A percentile compares a stretch with the other conserved stretches of the same genome.
These are phyloP conservation scores for Paradoxurus hermaphroditus DNA, from an alignment of 2,113 vertebrate genomes.

Conservation along the genomic window DNA sequence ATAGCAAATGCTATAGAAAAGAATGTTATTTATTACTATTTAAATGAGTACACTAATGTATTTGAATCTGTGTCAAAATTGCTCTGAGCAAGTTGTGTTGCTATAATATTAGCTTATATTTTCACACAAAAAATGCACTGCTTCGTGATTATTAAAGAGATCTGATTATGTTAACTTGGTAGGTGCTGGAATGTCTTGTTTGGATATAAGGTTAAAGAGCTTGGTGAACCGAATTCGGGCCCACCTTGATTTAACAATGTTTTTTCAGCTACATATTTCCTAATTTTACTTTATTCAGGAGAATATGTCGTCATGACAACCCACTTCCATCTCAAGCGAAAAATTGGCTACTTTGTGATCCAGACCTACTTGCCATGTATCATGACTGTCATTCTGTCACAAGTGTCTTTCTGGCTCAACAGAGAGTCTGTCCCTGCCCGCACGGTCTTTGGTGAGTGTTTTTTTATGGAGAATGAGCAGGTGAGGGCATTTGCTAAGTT, in stretches of 20 bases:
- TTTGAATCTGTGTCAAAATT: neutral
- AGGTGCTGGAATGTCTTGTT: neutral
- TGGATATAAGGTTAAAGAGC: neutral
- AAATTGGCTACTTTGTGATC: constrained; percentile 99
- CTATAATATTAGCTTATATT: neutral
- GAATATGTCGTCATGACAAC: constrained; percentile 99
- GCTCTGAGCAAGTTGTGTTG: neutral
- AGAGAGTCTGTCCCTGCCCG: constrained; percentile 97
- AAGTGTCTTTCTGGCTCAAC: constrained; percentile 99
- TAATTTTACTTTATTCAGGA: constrained; percentile 83
- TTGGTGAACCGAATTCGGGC: neutral
- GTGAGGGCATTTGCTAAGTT: neutral
- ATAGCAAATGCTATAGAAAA: neutral
- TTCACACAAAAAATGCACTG: neutral
- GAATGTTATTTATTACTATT: neutral
- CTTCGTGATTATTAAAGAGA: neutral
- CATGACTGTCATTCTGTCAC: constrained; percentile 99
- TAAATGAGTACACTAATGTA: neutral
- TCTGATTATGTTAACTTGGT: neutral
- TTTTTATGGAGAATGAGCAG: neutral
- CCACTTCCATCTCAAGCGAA: constrained; percentile 98
- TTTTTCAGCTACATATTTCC: neutral
- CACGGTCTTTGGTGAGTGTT: constrained; percentile 95
- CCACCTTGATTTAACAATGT: neutral
- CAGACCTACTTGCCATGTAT: constrained; percentile 99